Evolutionary conservation across 2,888 invertebrate genomes (phyloP).

Genomic region (Drosophila borealis): DNA sequence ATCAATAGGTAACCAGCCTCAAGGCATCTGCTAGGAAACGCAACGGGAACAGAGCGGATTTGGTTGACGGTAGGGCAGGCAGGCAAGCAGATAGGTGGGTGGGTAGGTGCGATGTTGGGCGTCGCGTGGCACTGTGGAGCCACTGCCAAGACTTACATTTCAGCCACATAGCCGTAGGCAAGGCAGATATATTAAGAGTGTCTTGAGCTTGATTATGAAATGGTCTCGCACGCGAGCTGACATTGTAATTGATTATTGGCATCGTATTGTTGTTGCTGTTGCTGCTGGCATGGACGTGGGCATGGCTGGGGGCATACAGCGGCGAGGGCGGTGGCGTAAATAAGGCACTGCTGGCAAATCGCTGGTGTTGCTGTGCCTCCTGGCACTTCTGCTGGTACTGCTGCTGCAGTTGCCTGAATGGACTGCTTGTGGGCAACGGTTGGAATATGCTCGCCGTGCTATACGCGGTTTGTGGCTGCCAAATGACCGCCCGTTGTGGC

Average conservation of each 20-base stretch:
- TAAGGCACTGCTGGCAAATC: slow-evolving; percentile 36
- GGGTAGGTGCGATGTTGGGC: slow-evolving; percentile 33
- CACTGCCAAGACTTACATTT: slow-evolving; percentile 83
- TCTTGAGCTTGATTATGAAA: slow-evolving; percentile 79
- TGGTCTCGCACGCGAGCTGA: slow-evolving; percentile 77
- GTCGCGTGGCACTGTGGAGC: slow-evolving; percentile 51
- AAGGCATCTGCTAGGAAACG: slow-evolving; percentile 43
- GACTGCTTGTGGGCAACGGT: slow-evolving; percentile 37
- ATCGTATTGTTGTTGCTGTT: slow-evolving; percentile 61
- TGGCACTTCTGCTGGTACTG: slow-evolving; percentile 69
- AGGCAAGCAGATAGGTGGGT: slow-evolving; percentile 16
- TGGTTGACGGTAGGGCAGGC: slow-evolving; percentile 31
- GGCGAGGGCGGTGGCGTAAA: slow-evolving; percentile 72
- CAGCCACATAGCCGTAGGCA: slow-evolving; percentile 80
- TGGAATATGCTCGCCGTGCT: slow-evolving; percentile 73
- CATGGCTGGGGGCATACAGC: slow-evolving; percentile 50
- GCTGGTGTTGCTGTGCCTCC: slow-evolving; percentile 37
- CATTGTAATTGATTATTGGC: slow-evolving; percentile 72
- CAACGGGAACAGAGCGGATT: slow-evolving; percentile 39
- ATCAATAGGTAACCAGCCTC: slow-evolving; percentile 23
- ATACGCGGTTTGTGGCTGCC: slow-evolving; percentile 64
- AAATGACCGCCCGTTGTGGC: slow-evolving; percentile 48
- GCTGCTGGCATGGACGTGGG: slow-evolving; percentile 40
- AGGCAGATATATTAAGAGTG: slow-evolving; percentile 78
- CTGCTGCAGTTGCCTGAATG: slow-evolving; percentile 67